Conservation (phyloP, 2,888 invertebrate species). For the Apoderus coryli region DNA sequence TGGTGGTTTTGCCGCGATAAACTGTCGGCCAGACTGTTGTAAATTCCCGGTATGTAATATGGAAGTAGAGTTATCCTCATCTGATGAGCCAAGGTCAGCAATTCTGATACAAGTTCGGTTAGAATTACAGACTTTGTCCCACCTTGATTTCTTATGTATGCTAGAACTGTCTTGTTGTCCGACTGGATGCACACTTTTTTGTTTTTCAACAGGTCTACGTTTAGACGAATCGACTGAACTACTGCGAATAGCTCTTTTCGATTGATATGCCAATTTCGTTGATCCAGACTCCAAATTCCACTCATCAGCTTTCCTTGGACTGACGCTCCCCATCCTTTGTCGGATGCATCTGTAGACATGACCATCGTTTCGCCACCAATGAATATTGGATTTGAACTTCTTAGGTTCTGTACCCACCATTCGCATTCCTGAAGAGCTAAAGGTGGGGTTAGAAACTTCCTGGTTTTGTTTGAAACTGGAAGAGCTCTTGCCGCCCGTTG, state of each 20-base stretch:
- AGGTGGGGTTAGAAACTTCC: conserved; percentile 4
- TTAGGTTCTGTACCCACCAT: conserved; percentile 10
- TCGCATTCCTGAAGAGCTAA: conserved; percentile 5
- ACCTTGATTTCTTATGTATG: conserved; percentile 11
- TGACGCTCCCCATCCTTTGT: conserved; percentile 11
- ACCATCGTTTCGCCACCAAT: conserved; percentile 2
- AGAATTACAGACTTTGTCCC: conserved; percentile 10
- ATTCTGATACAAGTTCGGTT: conserved; percentile 1
- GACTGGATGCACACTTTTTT: conserved; percentile 11
- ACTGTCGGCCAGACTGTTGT: conserved; percentile 16
- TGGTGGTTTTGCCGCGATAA: conserved; percentile 12
- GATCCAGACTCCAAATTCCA: conserved; percentile 6
- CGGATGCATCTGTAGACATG: conserved; percentile 8
- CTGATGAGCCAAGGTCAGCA: conserved; percentile 4
- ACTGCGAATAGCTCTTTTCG: conserved; percentile 9
- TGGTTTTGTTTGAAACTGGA: background rate
- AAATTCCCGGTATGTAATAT: conserved; percentile 11
- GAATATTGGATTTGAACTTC: conserved; percentile 4
- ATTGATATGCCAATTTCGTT: conserved; percentile 11
- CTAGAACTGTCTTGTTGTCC: conserved; percentile 14
- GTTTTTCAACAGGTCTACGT: conserved; percentile 2
- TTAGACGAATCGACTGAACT: conserved; percentile 3
- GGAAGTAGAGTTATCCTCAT: background rate
- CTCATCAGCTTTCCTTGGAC: conserved; percentile 1
- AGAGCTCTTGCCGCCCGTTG: conserved; percentile 5